Evolutionary conservation across 2,797 vertebrate genomes (phyloP), one percentile per base, ranked within the genome.

Genomic region (Gila robusta): DNA sequence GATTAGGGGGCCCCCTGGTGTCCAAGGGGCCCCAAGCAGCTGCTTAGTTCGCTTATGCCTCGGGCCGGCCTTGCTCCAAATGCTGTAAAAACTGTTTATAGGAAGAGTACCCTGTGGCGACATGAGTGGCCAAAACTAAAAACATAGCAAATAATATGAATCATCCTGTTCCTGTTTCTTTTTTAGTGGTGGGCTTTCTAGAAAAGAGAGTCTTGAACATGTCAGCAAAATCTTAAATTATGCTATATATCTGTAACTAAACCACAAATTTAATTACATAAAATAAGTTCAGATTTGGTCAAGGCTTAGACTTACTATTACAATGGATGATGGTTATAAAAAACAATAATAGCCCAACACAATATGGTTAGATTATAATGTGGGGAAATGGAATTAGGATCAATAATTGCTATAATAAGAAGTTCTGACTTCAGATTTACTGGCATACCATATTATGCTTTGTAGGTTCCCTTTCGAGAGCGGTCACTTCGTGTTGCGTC

Each of bases 41-140:
- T n/a, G n/a, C n/a, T n/a, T n/a, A n/a, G n/a, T n/a, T n/a, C n/a
- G n/a, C n/a, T n/a, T n/a, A n/a, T n/a, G n/a, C n/a, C n/a, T n/a
- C n/a, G n/a, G n/a, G n/a, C n/a, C n/a, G n/a, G n/a, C n/a, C n/a
- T n/a, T n/a, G n/a, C 56, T 70, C 47, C 26, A 79, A 73, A 79
- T 66, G 80, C 52, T 84, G 28, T 76, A 69, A 81, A 81, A 80
- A 67, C 67, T 49, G 72, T 19, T 32, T 56, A 72, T 74, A 87
- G 67, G 37, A 81, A 85, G 79, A 79, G 41, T 26, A 28, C n/a
- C 21, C 37, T 26, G 41, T 41, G 74, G 21, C 21, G 1, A 79
- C 59, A 62, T 82, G 37, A 39, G 10, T 72, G 81, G 70, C 8
- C 41, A 47, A 79, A 21, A 37, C 19, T 54, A 21, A 56, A 47